A percentile compares a stretch with the other conserved stretches of the same genome.
phyloP scores from a whole-genome alignment of 2,113 vertebrate species.

The Regulus satrapa region DNA sequence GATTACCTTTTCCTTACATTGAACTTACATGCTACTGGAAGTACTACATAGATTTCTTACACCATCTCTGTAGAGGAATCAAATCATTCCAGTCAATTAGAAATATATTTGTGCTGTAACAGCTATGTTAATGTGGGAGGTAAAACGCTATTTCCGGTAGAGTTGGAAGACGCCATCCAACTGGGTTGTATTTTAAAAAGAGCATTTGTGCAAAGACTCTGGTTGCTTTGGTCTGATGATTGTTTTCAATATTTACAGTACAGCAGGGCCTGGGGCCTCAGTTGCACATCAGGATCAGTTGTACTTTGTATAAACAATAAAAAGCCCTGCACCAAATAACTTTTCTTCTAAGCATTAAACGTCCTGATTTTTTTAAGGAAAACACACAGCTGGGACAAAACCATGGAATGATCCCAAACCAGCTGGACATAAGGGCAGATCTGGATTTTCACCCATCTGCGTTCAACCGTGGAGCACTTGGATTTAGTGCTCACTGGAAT shows the following conservation, averaged over 20 bases:
- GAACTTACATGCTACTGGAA: background rate
- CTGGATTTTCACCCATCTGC: background rate
- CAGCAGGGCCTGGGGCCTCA: background rate
- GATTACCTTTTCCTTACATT: background rate
- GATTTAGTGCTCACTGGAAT: background rate
- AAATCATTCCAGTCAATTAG: background rate
- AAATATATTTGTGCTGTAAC: background rate
- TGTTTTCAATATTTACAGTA: conserved; percentile 31
- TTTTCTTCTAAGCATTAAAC: conserved; percentile 6
- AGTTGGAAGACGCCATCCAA: background rate
- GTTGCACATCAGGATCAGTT: background rate
- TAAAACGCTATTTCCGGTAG: background rate
- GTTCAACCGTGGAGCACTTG: background rate
- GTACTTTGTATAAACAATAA: conserved; percentile 21
- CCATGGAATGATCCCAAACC: background rate
- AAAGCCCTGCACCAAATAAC: background rate
- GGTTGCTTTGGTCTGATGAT: background rate
- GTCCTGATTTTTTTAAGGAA: background rate
- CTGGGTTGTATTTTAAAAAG: background rate
- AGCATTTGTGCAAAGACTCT: background rate
- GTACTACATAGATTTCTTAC: background rate
- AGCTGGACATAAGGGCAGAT: background rate
- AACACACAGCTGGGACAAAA: conserved; percentile 8
- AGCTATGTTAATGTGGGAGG: background rate
- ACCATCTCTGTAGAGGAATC: background rate